Evolutionary conservation across 23 tunicate species (phyloP), one percentile per base, ranked within the genome.

Genomic region (Pegea sp.): DNA sequence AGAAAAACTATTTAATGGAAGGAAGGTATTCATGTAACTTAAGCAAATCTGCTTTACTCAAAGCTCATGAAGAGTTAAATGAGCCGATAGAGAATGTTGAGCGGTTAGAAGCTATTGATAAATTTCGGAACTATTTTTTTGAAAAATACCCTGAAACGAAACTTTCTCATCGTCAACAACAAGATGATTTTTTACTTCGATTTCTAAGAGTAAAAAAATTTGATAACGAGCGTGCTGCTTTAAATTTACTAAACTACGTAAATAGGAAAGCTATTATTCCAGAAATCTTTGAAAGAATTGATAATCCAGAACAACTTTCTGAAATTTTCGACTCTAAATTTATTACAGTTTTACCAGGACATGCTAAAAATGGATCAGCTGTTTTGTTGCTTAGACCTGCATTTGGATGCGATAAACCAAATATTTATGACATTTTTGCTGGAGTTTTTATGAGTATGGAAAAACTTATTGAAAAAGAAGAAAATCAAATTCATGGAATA

Each of bases 181-280:
- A 62, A 34, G 87, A 76, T 54, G 52, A 32, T 24, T 76, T 76
- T 61, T 27, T 76, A n/a, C 44, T 76, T 16, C 26, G 69, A 29
- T 77, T 77, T 63, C 62, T 77, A 3, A 27, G 90, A 64, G 90
- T 76, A 28, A 57, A 67, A n/a, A 77, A 77, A 52, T 77, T 69
- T 49, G 74, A 77, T 58, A 66, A 69, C 28, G 71, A 63, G 1
- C 53, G 56, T 22, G 90, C 90, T 6, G 64, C 59, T 34, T 52
- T 52, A 22, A 63, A 64, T 66, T 62, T 77, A n/a, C 44, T 42
- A 26, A 77, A 77, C 42, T 77, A 69, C 51, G 67, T 64, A 34
- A 69, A 44, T 22, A 67, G 60, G 31, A 28, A 58, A 62, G 42
- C 24, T 3, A 29, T 26, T 25, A 64, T 60, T 43, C 56, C 78